Percentiles rank a stretch among this genome's conserved stretches.
Conservation (phyloP, 2,113 vertebrate genomes). For the Oostethus manadensis region DNA sequence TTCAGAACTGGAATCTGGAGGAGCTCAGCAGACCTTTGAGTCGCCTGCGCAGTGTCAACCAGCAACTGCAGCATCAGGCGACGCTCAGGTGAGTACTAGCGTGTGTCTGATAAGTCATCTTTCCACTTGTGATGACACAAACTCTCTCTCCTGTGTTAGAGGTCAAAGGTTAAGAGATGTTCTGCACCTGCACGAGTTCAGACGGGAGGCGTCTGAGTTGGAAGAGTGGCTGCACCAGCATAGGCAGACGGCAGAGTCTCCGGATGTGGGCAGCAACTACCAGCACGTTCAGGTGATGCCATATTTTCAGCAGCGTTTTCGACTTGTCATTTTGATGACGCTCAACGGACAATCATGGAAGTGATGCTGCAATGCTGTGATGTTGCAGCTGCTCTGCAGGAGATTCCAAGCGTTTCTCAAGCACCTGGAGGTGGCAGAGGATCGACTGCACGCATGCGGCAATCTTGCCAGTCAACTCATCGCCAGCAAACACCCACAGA, state of each 20-base stretch:
- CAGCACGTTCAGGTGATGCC: slow-evolving; percentile 72
- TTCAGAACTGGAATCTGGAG: slow-evolving; percentile 47
- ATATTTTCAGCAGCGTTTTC: not conserved
- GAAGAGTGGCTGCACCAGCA: slow-evolving; percentile 78
- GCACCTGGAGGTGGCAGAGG: slow-evolving; percentile 73
- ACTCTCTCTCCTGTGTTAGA: slow-evolving; percentile 18
- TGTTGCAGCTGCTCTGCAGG: slow-evolving; percentile 72
- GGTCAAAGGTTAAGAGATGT: slow-evolving; percentile 70
- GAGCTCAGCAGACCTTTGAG: slow-evolving; percentile 67
- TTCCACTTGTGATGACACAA: not conserved
- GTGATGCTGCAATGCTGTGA: not conserved
- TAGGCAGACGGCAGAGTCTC: slow-evolving; percentile 67
- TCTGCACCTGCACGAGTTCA: slow-evolving; percentile 77
- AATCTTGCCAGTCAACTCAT: slow-evolving; percentile 68
- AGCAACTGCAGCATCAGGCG: slow-evolving; percentile 69
- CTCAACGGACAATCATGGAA: not conserved
- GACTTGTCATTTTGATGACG: not conserved
- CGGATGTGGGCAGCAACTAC: slow-evolving; percentile 76
- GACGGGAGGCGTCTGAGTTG: slow-evolving; percentile 74
- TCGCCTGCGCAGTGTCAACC: slow-evolving; percentile 64
- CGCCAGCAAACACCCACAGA: slow-evolving; percentile 62
- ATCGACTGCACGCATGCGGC: slow-evolving; percentile 66
- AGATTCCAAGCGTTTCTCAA: slow-evolving; percentile 74
- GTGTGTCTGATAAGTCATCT: not conserved
- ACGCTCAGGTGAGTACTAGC: slow-evolving; percentile 65